Percentiles rank a stretch among this genome's conserved stretches.
These are phyloP conservation scores for Drosophila mimica DNA, from an alignment of 2,888 invertebrate species.

Conservation along the genomic window DNA sequence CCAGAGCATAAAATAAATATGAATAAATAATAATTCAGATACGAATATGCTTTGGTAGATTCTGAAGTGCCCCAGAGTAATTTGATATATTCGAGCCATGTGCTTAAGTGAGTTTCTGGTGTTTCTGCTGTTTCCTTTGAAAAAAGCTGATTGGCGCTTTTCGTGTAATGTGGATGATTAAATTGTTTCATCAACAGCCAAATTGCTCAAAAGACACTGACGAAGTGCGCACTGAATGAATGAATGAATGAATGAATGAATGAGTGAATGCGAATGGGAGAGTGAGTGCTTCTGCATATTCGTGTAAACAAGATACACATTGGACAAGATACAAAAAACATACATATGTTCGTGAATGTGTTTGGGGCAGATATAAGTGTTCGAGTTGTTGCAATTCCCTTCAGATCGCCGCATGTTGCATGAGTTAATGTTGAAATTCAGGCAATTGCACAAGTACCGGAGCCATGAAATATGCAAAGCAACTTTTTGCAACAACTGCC, in stretches of 20 bases:
- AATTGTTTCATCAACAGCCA: slow-evolving; percentile 70
- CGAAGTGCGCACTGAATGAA: slow-evolving; percentile 59
- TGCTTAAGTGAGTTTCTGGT: not conserved
- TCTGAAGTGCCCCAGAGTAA: not conserved
- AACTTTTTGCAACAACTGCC: slow-evolving; percentile 53
- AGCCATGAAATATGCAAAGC: slow-evolving; percentile 75
- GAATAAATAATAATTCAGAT: not conserved
- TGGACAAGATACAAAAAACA: not conserved
- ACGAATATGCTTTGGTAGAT: not conserved
- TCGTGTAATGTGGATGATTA: slow-evolving; percentile 73
- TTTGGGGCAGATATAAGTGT: slow-evolving; percentile 23
- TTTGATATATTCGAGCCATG: not conserved
- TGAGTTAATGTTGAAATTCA: slow-evolving; percentile 64
- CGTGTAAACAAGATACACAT: slow-evolving; percentile 3
- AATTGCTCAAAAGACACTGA: slow-evolving; percentile 73
- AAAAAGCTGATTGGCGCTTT: slow-evolving; percentile 16
- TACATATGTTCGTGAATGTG: not conserved
- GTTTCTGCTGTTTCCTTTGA: slow-evolving; percentile 1
- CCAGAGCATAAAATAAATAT: not conserved
- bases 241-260: not conserved
- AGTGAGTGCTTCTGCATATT: slow-evolving; percentile 24
- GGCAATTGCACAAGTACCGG: slow-evolving; percentile 58
- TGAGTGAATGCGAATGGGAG: not conserved
- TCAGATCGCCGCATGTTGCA: slow-evolving; percentile 46
- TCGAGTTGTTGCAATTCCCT: slow-evolving; percentile 51